Evolutionary conservation across 2,888 invertebrate species (phyloP).

Genomic region (Lacanobia oleracea): DNA sequence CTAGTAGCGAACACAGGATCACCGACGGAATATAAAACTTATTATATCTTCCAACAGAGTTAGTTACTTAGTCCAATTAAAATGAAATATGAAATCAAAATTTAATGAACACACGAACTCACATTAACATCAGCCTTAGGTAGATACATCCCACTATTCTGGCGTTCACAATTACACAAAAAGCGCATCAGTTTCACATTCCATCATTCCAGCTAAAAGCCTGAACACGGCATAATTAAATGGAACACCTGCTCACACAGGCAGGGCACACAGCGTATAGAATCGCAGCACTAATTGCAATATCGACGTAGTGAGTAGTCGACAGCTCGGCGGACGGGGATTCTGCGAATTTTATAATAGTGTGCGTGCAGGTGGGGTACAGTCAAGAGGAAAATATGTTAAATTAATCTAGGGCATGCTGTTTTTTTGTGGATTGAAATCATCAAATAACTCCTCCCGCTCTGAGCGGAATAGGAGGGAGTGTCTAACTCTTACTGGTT

Average conservation of each 20-base stretch:
- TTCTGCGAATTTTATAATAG: constrained; percentile 32
- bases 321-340: constrained; percentile 29
- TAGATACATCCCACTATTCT: neutral
- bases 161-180: neutral
- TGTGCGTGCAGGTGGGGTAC: constrained; percentile 37
- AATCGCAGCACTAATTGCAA: constrained; percentile 32
- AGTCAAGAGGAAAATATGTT: neutral
- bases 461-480: too few species aligned
- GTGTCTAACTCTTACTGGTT: too few species aligned
- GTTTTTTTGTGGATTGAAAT: too few species aligned
- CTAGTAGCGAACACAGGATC: too few species aligned
- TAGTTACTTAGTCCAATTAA: too few species aligned
- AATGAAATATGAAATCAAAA: too few species aligned
- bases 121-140: neutral
- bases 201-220: constrained; percentile 17
- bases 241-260: constrained; percentile 13
- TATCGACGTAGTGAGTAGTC: constrained; percentile 20
- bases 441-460: too few species aligned
- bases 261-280: neutral
- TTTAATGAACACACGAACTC: too few species aligned
- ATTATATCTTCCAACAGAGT: too few species aligned
- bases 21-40: too few species aligned
- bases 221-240: constrained; percentile 29
- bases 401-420: neutral
- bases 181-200: neutral